These are phyloP conservation scores for Caenorhabditis zanzibari DNA, from an alignment of 2,888 invertebrate genomes.

Conservation along the genomic window DNA sequence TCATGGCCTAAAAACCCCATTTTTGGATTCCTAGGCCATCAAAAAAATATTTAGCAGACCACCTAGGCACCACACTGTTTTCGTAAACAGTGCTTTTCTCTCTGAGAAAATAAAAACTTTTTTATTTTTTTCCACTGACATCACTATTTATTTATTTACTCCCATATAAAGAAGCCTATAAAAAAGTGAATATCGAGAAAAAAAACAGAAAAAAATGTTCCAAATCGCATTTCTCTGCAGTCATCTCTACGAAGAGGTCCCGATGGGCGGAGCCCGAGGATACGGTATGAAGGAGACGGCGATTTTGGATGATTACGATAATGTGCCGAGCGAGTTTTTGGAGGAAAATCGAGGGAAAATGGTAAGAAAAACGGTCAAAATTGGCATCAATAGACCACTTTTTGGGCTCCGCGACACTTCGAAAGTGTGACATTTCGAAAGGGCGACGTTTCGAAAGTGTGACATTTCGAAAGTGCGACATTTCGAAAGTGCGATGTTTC, in stretches of 20 bases:
- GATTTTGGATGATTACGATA: conserved; percentile 64
- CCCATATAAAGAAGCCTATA: background rate
- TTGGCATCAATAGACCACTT: no score
- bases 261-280: conserved; percentile 44
- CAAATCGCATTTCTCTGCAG: conserved; percentile 26
- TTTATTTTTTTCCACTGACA: background rate
- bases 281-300: conserved; percentile 59
- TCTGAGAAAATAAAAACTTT: no score
- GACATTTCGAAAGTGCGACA: no score
- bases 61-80: no score
- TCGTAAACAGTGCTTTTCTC: background rate
- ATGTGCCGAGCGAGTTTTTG: conserved; percentile 63
- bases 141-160: background rate
- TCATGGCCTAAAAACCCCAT: no score
- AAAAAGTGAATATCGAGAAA: background rate
- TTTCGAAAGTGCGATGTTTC: no score
- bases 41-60: no score
- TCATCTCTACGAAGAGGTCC: conserved; percentile 66
- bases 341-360: conserved; percentile 6
- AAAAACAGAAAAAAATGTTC: background rate
- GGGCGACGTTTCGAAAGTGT: no score
- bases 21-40: no score
- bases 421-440: no score
- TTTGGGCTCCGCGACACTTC: no score
- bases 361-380: no score